phyloP scores from a whole-genome alignment of 2,113 vertebrate species.

The Synchiropus splendidus region DNA sequence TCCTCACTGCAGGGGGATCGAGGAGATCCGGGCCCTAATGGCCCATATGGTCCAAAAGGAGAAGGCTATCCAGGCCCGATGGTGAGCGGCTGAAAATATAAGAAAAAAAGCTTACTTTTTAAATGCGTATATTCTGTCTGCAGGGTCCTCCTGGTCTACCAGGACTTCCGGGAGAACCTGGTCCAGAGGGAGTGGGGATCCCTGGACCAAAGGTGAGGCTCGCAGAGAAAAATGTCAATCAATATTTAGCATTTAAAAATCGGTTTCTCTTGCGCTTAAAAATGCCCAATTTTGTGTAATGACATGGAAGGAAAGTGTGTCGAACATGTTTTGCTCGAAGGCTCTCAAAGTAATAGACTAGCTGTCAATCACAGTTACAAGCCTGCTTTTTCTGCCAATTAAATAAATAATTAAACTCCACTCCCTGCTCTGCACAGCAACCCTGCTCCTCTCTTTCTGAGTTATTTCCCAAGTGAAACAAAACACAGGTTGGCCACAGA shows the following conservation, averaged over 20 bases:
- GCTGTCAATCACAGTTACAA: too few relatives aligned
- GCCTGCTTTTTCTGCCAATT: too few relatives aligned
- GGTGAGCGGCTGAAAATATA: conserved; percentile 56
- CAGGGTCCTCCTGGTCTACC: conserved; percentile 78
- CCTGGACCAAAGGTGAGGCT: conserved; percentile 78
- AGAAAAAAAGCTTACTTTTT: too few relatives aligned
- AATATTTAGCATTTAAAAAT: neutral
- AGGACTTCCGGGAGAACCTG: conserved; percentile 75
- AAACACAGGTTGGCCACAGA: too few relatives aligned
- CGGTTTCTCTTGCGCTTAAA: too few relatives aligned
- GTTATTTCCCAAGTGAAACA: neutral
- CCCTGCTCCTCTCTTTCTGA: too few relatives aligned
- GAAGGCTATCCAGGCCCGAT: conserved; percentile 75
- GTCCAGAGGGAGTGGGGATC: conserved; percentile 72
- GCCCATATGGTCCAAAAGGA: conserved; percentile 79
- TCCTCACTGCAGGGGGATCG: conserved; percentile 72
- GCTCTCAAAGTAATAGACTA: too few relatives aligned
- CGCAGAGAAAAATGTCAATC: neutral
- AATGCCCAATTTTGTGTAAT: too few relatives aligned
- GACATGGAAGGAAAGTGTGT: too few relatives aligned
- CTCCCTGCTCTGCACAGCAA: too few relatives aligned
- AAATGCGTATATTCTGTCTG: conserved; percentile 4
- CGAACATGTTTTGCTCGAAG: too few relatives aligned
- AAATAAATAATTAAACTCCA: too few relatives aligned
- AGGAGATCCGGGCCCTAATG: conserved; percentile 68